phyloP scores from a whole-genome alignment of 2,797 vertebrate genomes.

The Picus viridis region DNA sequence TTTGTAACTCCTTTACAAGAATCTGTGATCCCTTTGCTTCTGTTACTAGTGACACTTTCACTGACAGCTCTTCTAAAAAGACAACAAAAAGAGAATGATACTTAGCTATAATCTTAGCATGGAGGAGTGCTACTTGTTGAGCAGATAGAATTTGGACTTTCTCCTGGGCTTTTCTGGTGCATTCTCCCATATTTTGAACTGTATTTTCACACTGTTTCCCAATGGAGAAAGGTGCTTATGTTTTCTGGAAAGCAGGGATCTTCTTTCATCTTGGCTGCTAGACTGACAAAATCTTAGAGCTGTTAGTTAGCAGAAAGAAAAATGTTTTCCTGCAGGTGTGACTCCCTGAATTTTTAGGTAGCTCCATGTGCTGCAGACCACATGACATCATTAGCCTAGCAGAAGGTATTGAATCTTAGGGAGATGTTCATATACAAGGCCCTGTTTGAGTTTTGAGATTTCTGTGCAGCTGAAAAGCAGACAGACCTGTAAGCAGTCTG shows the following conservation, averaged over 20 bases:
- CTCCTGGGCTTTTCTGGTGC: not conserved
- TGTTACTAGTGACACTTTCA: not conserved
- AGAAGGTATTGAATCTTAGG: not conserved
- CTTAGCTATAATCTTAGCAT: not conserved
- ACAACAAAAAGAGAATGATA: not conserved
- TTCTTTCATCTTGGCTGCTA: not conserved
- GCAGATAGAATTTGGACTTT: not conserved
- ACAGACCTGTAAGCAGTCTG: not conserved
- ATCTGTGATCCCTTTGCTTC: not conserved
- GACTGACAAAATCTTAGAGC: not conserved
- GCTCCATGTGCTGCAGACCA: not conserved
- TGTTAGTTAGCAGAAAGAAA: not conserved
- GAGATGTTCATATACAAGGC: not conserved
- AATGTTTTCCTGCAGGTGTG: not conserved
- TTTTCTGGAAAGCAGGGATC: not conserved
- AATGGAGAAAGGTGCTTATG: not conserved
- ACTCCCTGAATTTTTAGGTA: not conserved
- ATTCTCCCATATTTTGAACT: not conserved
- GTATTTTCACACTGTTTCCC: not conserved
- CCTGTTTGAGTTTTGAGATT: not conserved
- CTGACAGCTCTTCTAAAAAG: conserved; percentile 9
- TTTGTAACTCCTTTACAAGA: not conserved
- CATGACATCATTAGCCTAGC: not conserved
- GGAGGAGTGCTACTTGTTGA: not conserved
- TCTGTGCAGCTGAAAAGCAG: not conserved